phyloP scores from a whole-genome alignment of 2,113 vertebrate species.

The Eolophus roseicapilla region DNA sequence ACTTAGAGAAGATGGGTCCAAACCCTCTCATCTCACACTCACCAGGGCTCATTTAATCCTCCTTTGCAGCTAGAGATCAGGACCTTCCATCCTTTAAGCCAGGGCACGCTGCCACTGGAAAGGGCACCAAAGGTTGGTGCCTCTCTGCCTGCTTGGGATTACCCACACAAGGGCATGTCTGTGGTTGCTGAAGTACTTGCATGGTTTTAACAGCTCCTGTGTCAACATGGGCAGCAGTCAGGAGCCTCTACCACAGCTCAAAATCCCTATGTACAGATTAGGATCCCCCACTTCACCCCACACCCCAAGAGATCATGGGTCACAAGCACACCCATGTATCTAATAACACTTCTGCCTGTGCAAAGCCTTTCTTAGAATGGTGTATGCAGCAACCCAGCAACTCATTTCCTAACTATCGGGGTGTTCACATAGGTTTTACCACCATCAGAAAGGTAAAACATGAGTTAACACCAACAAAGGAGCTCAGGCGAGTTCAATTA shows the following conservation, averaged over 20 bases:
- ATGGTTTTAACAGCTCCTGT: background rate
- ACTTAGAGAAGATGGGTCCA: background rate
- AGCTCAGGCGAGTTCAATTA: background rate
- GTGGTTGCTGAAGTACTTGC: background rate
- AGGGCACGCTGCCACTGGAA: background rate
- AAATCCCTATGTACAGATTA: fast-evolving
- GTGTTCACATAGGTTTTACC: background rate
- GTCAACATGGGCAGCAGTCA: background rate
- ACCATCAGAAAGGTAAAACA: background rate
- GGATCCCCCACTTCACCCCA: background rate
- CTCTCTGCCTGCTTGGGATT: background rate
- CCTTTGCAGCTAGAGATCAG: background rate
- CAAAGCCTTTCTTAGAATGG: background rate
- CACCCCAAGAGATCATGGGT: background rate
- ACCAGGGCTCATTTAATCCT: background rate
- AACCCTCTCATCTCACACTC: background rate
- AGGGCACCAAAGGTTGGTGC: background rate
- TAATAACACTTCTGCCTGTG: background rate
- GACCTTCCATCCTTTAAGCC: constrained; percentile 10
- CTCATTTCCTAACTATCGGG: background rate
- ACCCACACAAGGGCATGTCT: background rate
- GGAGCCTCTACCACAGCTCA: background rate
- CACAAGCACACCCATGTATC: background rate
- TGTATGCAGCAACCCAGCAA: background rate
- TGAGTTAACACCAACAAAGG: background rate